Base-by-base conservation (phyloP, 2,888 invertebrate species). In the Nebria salina region DNA sequence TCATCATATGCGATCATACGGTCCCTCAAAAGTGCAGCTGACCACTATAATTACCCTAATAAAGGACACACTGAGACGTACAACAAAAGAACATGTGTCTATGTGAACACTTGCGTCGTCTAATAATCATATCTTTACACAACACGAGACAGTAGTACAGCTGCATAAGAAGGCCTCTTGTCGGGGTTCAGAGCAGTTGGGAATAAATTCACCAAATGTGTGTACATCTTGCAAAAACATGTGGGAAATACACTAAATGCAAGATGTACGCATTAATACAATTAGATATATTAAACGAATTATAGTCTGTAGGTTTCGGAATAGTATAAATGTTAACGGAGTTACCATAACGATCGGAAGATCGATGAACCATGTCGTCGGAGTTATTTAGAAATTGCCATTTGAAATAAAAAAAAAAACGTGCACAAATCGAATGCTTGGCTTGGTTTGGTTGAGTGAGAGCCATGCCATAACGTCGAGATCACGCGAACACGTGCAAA, bases 351-450 rank as follows among this genome's bases (percentile, higher is more conserved):
- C 8, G 54, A 54, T 54, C 54, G 2, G 13, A 54, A 13, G 54
- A 54, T 54, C 42, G 73, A 11, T 73, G 43, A 42, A 73, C 73
- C 73, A 15, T 73, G 72, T 72, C 15, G 20, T 42, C 26, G 41
- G 65, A 82, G 83, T 83, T 84, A 84, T 85, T 84, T 85, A 85
- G 85, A 86, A 86, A 86, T 85, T 85, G 85, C 84, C 84, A 84
- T 85, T 86, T 86, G 85, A 83, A 72, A 85, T 86, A 86, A 85
- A 83, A 84, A n/a, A 82, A 85, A 85, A 85, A 84, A 84, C 85
- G 85, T 86, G 85, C 85, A n/a, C 54, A 13, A 13, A 54, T 34
- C 34, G 34, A 34, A 34, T 34, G 34, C 34, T 34, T 34, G 34
- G 34, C 34, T 34, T 54, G 54, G 54, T 13, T 54, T 54, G 54